Evolutionary conservation across 2,113 vertebrate species (phyloP).

Genomic region (Acinonyx jubatus): DNA sequence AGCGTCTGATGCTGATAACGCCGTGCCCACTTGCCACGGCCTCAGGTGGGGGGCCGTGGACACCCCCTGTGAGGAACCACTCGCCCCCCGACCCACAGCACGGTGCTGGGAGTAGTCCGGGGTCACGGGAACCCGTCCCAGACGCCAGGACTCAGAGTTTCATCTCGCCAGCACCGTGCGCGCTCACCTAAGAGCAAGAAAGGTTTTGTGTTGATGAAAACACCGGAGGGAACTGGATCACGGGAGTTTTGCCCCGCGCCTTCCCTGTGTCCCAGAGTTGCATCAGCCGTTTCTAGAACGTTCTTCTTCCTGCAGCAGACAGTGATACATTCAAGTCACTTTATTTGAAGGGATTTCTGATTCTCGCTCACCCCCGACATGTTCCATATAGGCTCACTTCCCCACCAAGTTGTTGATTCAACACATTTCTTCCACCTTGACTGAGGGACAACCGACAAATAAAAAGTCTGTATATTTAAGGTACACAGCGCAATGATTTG

Average conservation of each 20-base stretch:
- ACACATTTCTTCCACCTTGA: not conserved
- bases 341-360: not conserved
- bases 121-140: accelerated
- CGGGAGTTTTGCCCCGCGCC: not conserved
- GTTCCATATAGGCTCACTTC: not conserved
- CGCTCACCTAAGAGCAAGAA: no score
- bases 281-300: no score
- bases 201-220: not conserved
- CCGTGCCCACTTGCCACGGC: accelerated
- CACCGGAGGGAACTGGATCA: not conserved
- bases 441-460: not conserved
- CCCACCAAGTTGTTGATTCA: no score
- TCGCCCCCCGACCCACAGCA: no score
- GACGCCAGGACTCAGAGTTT: accelerated
- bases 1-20: not conserved
- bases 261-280: not conserved
- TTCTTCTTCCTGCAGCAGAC: not conserved
- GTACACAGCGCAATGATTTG: accelerated
- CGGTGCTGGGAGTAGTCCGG: accelerated
- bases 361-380: accelerated
- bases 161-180: accelerated
- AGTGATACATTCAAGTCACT: not conserved
- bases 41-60: not conserved
- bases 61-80: accelerated
- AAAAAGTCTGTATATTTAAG: not conserved